Conservation (phyloP, 2,797 vertebrate genomes). For the Myotis myotis region DNA sequence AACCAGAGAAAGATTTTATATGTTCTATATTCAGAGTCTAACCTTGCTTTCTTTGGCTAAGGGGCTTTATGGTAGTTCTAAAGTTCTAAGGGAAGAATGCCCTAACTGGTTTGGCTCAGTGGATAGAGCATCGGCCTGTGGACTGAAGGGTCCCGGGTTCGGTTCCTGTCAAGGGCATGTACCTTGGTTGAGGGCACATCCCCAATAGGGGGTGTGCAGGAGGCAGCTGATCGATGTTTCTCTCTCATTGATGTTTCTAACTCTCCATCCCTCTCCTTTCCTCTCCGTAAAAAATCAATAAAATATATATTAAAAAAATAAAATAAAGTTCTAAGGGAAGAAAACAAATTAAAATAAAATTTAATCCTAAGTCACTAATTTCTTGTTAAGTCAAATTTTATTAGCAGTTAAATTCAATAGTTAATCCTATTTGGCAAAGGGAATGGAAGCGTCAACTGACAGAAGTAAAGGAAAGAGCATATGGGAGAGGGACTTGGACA, state of each 20-base stretch:
- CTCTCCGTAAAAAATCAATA: too few species aligned
- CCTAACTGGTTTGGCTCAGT: too few species aligned
- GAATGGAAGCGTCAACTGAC: not conserved
- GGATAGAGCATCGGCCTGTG: too few species aligned
- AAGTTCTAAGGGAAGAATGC: conserved; percentile 31
- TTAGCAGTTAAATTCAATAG: not conserved
- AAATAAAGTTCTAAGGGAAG: conserved; percentile 22
- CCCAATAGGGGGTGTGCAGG: too few species aligned
- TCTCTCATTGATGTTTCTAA: too few species aligned
- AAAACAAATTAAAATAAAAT: conserved; percentile 29
- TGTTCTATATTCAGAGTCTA: conserved; percentile 13
- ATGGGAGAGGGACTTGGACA: not conserved
- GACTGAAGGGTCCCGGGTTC: too few species aligned
- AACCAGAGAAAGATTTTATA: not conserved
- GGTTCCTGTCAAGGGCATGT: too few species aligned
- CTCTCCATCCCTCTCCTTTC: too few species aligned
- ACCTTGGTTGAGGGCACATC: too few species aligned
- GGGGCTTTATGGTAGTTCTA: not conserved
- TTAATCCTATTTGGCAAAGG: not conserved
- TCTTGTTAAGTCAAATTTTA: not conserved
- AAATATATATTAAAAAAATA: too few species aligned
- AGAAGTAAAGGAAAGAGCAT: not conserved
- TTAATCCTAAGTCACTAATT: conserved; percentile 31
- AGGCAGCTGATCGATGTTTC: too few species aligned
- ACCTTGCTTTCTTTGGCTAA: not conserved